Evolutionary conservation across 2,797 vertebrate species (phyloP).

Genomic region (Sciurus vulgaris): DNA sequence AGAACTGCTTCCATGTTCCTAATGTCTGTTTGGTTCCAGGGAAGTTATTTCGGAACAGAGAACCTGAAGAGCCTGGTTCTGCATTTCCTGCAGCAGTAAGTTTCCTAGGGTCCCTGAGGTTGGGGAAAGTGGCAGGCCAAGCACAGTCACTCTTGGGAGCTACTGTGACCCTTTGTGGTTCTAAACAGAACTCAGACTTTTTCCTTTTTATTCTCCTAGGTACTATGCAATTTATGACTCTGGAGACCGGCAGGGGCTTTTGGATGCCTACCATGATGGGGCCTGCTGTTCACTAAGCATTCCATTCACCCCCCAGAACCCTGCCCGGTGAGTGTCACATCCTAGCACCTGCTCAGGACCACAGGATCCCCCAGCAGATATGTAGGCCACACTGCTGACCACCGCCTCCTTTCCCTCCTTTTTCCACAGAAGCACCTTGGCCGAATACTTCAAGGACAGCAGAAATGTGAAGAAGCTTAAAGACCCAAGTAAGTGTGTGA

Average conservation of each 20-base stretch:
- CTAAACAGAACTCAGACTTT: neutral
- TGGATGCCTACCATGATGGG: constrained; percentile 95
- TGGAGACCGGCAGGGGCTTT: constrained; percentile 92
- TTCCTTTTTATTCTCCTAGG: constrained; percentile 73
- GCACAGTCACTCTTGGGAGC: neutral
- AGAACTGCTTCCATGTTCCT: neutral
- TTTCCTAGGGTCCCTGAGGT: constrained; percentile 20
- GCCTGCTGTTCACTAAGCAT: constrained; percentile 95
- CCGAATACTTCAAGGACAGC: constrained; percentile 94
- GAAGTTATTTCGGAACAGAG: constrained; percentile 93
- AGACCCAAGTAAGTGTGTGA: constrained; percentile 91
- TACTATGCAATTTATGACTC: constrained; percentile 95
- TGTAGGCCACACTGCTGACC: neutral
- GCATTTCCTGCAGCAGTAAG: constrained; percentile 95
- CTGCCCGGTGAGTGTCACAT: constrained; percentile 88
- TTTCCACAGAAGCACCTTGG: constrained; percentile 89
- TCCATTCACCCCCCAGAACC: constrained; percentile 89
- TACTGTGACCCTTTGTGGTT: neutral
- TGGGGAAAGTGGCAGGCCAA: neutral
- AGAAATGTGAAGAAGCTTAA: constrained; percentile 94
- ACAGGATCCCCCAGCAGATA: neutral
- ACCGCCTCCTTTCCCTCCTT: neutral
- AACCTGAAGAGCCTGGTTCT: constrained; percentile 93
- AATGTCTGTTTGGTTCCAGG: constrained; percentile 86
- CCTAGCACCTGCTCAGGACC: neutral